Evolutionary conservation across 2,797 vertebrate species (phyloP), one percentile per base, ranked within the genome.

Genomic region (Lates japonicus): DNA sequence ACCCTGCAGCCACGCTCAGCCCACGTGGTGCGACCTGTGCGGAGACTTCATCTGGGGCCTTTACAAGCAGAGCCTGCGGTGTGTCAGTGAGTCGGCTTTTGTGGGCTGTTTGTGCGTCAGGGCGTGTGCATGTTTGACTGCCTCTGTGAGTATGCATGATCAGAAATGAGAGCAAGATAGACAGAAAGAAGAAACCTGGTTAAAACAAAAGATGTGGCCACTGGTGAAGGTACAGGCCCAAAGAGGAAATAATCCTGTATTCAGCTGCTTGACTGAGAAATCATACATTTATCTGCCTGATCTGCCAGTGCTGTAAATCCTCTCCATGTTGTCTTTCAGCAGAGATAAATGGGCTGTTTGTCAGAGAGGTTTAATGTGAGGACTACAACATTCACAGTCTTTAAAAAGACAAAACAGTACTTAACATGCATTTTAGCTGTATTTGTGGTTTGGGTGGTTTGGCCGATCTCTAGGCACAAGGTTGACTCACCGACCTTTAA

Each of bases 31-130:
- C 78, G 98, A 99, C 90, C 95, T 98, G 88, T 99, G 98, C 76
- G 98, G 98, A 13, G 97, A 99, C 82, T 99, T 99, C 94, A 97
- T 99, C 93, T 99, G 98, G 98, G 98, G 98, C 58, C 93, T 98
- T 48, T 98, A 97, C 95, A 97, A 96, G 90, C 98, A 98, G 94
- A 97, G 97, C 75, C 96, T 99, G 86, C 97, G 96, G 81, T 99
- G 98, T 94, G 90, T 93, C 90, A 94, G 98, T 99, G 94, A 99
- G 98, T 99, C n/a, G 58, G 54, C 57, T 61, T 63, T 31, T 3
- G 11, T 69, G 48, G 37, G 54, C 3, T 72, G 25, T 69, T 35
- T 68, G 29, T 29, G 52, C 8, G 3, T 7, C 2, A 65, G 64
- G 10, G 52, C 46, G 66, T 62, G 39, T 78, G 42, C 65, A 49